phyloP scores from a whole-genome alignment of 2,888 invertebrate species.

The Lymantria dispar region DNA sequence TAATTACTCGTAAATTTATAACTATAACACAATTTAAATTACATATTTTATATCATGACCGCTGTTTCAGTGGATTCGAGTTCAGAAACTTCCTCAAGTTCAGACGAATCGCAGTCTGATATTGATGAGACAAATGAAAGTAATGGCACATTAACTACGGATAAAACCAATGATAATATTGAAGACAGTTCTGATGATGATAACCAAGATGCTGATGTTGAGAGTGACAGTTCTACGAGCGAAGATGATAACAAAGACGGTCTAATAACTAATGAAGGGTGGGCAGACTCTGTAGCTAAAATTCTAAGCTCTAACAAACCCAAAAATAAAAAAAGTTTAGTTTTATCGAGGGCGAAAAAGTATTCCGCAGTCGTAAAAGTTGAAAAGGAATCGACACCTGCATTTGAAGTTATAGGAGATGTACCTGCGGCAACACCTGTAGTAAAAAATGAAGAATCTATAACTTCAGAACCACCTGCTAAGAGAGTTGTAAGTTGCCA shows the following conservation, averaged over 20 bases:
- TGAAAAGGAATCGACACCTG: conserved; percentile 70
- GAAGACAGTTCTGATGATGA: conserved; percentile 16
- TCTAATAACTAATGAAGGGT: conserved; percentile 84
- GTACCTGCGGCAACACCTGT: conserved; percentile 72
- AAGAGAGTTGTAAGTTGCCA: conserved; percentile 59
- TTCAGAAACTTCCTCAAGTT: conserved; percentile 46
- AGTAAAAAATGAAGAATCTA: conserved; percentile 48
- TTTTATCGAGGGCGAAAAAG: conserved; percentile 91
- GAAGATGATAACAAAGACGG: conserved; percentile 31
- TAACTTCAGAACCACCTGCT: conserved; percentile 46
- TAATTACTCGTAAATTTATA: not conserved
- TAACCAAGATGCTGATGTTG: conserved; percentile 35
- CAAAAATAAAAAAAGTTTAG: conserved; percentile 87
- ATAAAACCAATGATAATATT: conserved; percentile 30
- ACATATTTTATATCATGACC: not conserved
- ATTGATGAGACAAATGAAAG: conserved; percentile 40
- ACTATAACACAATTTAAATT: not conserved
- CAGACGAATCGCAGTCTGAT: conserved; percentile 50
- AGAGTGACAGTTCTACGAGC: conserved; percentile 33
- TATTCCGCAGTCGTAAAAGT: conserved; percentile 78
- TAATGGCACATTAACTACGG: conserved; percentile 19
- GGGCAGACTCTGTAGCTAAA: conserved; percentile 92
- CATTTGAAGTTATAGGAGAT: conserved; percentile 87
- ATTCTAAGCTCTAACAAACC: conserved; percentile 89
- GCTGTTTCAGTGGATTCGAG: conserved; percentile 49